Base-by-base conservation (phyloP, 2,797 vertebrate species). In the Ambastaia sidthimunki region DNA sequence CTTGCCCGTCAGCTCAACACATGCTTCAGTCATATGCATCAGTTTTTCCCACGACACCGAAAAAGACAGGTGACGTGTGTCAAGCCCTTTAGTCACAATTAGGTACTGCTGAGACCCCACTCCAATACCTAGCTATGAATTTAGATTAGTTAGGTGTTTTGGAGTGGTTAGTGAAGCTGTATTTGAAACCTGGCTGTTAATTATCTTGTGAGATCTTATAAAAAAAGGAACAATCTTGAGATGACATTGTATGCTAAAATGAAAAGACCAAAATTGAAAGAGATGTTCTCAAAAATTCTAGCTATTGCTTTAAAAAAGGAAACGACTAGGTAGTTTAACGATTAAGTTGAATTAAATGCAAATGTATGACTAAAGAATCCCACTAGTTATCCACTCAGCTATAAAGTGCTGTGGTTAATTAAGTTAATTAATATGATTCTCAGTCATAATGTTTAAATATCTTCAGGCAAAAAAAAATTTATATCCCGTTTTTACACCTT, bases 391-490 rank as follows among this genome's bases (percentile, higher is more conserved):
- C 28, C 52, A 21, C 68, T 65, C 67, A 57, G 57, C 71, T 65
- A 71, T 80, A 83, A 83, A 80, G 47, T 66, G 52, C 76, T 79
- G 79, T 34, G 57, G 72, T 82, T n/a, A n/a, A n/a, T n/a, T n/a
- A 81, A 75, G 79, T 74, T 83, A 79, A 78, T 80, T 85, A 78
- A 80, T 74, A 81, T 72, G 79, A 59, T 63, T 71, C 50, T 76
- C 62, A 69, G 48, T 76, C 80, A 83, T 79, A 84, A 82, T 63
- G 69, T 80, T 82, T 80, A 90, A 90, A 90, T 92, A 91, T 90
- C 90, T 93, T 85, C 86, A 87, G 91, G 92, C 92, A n/a, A n/a
- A n/a, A 74, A 90, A 90, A 89, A 71, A 82, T 77, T 70, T 78
- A 21, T 71, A 48, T 79, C 47, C 82, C 86, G 75, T 23, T 59